These are phyloP conservation scores for Enteromius thamalakanensis DNA, from an alignment of 2,797 vertebrate species.

Conservation along the genomic window DNA sequence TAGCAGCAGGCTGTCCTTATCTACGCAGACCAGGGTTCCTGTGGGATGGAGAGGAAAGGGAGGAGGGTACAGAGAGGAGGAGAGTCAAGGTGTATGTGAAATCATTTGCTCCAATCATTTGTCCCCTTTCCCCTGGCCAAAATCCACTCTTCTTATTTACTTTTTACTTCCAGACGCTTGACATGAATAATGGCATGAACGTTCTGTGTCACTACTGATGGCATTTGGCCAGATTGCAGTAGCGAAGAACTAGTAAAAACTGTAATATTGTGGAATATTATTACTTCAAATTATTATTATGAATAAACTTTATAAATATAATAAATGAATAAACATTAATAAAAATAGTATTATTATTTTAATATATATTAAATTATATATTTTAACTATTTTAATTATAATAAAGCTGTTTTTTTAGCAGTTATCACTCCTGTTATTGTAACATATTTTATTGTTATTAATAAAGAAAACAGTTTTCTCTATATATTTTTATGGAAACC, in stretches of 20 bases:
- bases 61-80: conserved; percentile 53
- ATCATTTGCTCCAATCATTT: conserved; percentile 77
- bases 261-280: background rate
- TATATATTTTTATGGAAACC: background rate
- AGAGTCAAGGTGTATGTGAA: conserved; percentile 72
- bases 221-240: background rate
- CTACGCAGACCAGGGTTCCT: conserved; percentile 89
- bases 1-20: conserved; percentile 94
- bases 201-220: conserved; percentile 13
- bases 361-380: background rate
- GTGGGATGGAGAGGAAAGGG: conserved; percentile 70
- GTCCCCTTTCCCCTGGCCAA: background rate
- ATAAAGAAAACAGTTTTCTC: background rate
- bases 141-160: conserved; percentile 37
- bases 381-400: background rate
- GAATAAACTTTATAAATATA: no score
- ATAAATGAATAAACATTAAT: no score
- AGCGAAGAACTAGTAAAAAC: background rate
- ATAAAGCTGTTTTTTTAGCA: background rate
- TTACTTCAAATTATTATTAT: background rate
- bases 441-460: background rate
- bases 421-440: background rate
- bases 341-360: background rate
- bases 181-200: background rate
- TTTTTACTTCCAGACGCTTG: conserved; percentile 45